These are phyloP conservation scores for Trichogramma dendrolimi DNA, from an alignment of 2,888 invertebrate genomes.

Conservation along the genomic window DNA sequence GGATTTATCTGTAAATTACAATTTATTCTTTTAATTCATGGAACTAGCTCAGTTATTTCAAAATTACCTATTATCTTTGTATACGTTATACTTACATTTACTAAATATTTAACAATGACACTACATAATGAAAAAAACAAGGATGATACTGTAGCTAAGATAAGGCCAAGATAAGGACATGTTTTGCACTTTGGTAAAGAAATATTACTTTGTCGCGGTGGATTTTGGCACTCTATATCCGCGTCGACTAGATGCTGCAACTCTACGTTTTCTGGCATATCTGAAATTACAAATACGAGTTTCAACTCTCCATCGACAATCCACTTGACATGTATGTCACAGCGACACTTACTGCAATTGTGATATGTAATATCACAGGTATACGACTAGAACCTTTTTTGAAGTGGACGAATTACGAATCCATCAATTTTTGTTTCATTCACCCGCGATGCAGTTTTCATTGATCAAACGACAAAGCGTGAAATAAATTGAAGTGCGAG, in stretches of 20 bases:
- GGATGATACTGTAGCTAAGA: slow-evolving; percentile 80
- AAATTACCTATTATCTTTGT: too few species aligned
- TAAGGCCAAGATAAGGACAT: slow-evolving; percentile 77
- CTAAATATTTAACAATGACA: slow-evolving; percentile 83
- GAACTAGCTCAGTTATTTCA: too few species aligned
- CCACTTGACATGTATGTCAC: background rate
- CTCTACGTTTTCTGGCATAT: slow-evolving; percentile 75
- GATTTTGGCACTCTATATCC: slow-evolving; percentile 52
- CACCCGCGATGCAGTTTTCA: too few species aligned
- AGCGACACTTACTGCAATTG: too few species aligned
- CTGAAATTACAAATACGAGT: slow-evolving; percentile 29
- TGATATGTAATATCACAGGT: too few species aligned
- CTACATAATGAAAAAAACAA: slow-evolving; percentile 87
- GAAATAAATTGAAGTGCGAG: too few species aligned
- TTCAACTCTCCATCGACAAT: slow-evolving; percentile 6
- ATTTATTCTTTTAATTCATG: background rate
- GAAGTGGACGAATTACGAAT: too few species aligned
- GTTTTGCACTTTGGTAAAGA: slow-evolving; percentile 52
- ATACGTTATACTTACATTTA: slow-evolving; percentile 57
- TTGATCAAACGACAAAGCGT: too few species aligned
- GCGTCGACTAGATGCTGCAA: slow-evolving; percentile 74
- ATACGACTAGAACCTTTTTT: too few species aligned
- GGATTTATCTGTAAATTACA: slow-evolving; percentile 58
- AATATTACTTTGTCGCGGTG: slow-evolving; percentile 53
- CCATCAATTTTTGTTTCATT: too few species aligned